Conservation (phyloP, 2,888 invertebrate genomes). For the Spodoptera picta region DNA sequence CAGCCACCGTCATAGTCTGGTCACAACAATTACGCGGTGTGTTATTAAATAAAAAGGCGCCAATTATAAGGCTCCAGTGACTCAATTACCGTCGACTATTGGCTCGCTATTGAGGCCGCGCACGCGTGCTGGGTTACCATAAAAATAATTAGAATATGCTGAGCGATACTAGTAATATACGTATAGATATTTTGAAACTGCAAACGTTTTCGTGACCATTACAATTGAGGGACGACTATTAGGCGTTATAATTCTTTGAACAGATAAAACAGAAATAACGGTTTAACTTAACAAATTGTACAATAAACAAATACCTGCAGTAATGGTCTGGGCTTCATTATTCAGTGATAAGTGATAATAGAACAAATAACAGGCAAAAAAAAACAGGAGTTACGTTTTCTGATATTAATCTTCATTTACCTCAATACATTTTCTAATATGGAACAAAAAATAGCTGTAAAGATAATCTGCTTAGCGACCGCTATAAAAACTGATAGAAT, state of each 20-base stretch:
- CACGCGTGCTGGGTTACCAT: constrained; percentile 56
- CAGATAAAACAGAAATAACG: no score
- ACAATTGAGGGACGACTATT: no score
- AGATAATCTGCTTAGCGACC: constrained; percentile 36
- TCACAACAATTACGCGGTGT: constrained; percentile 63
- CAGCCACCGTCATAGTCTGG: constrained; percentile 49
- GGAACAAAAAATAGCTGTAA: constrained; percentile 28
- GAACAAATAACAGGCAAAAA: no score
- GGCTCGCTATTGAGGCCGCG: constrained; percentile 68
- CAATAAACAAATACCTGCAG: no score
- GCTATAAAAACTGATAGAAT: constrained; percentile 39
- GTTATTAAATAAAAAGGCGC: constrained; percentile 78
- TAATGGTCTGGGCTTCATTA: no score
- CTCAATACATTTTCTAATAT: constrained; percentile 21
- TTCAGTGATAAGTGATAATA: no score
- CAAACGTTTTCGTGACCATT: background rate
- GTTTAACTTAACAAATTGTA: no score
- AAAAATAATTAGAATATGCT: constrained; percentile 32
- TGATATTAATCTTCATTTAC: constrained; percentile 18
- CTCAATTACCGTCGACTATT: constrained; percentile 71
- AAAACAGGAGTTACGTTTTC: no score
- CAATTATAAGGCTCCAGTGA: constrained; percentile 78
- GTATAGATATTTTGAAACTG: background rate
- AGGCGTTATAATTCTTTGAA: no score
- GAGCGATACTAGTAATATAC: constrained; percentile 1